Evolutionary conservation across 2,797 vertebrate genomes (phyloP), one percentile per base, ranked within the genome.

Genomic region (Phrynocephalus forsythii): DNA sequence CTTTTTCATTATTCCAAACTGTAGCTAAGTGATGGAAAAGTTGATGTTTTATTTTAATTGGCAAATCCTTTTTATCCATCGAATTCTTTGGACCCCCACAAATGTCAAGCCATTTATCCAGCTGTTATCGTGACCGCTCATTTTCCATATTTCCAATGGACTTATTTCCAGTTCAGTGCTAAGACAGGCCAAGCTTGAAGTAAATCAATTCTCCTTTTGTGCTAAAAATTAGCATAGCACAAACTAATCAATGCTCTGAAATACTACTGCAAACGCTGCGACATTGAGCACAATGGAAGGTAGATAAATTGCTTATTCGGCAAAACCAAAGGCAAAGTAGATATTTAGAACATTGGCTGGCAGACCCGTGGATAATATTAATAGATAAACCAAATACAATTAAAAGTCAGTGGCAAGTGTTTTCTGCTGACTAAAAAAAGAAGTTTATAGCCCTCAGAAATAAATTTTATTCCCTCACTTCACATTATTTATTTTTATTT

Each of bases 31-130:
- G 95, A 95, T 92, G 95, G 94, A 92, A 91, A 93, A 91, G 94
- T 87, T 95, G 95, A 96, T 96, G 95, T 96, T 96, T 96, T 96
- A 96, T 97, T 96, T 96, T 96, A 96, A 96, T 96, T 95, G 75
- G 90, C 95, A 96, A 96, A 96, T 95, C 95, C 93, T 96, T 88
- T 93, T 95, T 95, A 95, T 94, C 93, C 96, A 96, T 97, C 83
- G 94, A 97, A 96, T 96, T 92, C 94, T 96, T 87, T 96, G 94
- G 94, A 90, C 92, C 93, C 38, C 92, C 94, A 96, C 91, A 97
- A 97, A 97, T 97, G 96, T 97, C 97, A 97, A 97, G 96, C 90
- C 95, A 96, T 97, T 97, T 96, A 96, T 97, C 95, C 95, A 96
- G 94, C 95, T 95, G 95, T 95, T 96, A 95, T 95, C 91, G 92